Conservation (phyloP, 2,797 vertebrate genomes). For the Allobates femoralis region DNA sequence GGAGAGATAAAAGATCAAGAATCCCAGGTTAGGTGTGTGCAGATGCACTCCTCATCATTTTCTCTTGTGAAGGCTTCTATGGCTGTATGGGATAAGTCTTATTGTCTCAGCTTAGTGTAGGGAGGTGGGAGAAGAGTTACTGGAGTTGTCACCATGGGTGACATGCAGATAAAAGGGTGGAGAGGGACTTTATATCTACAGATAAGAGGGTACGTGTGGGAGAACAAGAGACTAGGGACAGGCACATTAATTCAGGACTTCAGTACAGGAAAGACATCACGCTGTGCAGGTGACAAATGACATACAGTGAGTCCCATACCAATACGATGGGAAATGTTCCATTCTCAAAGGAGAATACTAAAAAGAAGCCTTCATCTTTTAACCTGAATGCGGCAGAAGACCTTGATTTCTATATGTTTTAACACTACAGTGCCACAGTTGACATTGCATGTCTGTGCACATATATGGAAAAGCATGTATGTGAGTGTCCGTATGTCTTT, state of each 20-base stretch:
- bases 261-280: conserved; percentile 53
- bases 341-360: neutral
- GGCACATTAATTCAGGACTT: conserved; percentile 44
- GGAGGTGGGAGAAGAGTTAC: neutral
- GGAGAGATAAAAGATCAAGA: conserved; percentile 63
- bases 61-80: conserved; percentile 14
- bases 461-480: neutral
- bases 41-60: conserved; percentile 26
- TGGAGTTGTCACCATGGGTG: conserved; percentile 23
- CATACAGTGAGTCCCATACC: conserved; percentile 16
- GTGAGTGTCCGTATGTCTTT: neutral
- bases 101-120: neutral
- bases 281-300: conserved; percentile 44
- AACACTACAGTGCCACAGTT: neutral
- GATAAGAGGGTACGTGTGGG: conserved; percentile 13
- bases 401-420: neutral
- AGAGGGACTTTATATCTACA: conserved; percentile 21
- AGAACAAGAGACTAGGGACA: conserved; percentile 59
- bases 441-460: neutral
- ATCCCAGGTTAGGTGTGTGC: conserved; percentile 57
- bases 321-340: neutral
- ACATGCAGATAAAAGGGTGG: conserved; percentile 26
- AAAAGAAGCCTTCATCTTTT: neutral
- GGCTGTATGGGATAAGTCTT: neutral
- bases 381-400: neutral